Base-by-base conservation (phyloP, 2,888 invertebrate species). In the Drosophila austrosaltans region DNA sequence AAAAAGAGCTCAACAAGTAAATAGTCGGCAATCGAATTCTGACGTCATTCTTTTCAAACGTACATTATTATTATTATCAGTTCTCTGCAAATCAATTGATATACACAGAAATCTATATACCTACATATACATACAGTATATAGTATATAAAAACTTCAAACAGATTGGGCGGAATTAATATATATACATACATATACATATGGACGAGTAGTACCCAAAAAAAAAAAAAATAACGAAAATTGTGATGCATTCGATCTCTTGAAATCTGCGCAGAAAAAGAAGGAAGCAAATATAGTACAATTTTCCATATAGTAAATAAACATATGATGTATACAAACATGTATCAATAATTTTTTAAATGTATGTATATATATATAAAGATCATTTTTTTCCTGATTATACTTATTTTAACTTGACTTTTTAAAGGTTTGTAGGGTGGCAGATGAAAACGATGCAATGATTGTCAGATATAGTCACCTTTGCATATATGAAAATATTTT, bases 1-100 rank as follows among this genome's bases (percentile, higher is more conserved):
- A 36, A 25, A 48, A 25, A 10, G 22, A 48, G 22, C 22, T 48
- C 48, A 48, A 48, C 48, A 48, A 48, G 48, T 48, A 48, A 32
- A 62, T 53, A n/a, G 22, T 30, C 32, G 54, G 25, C n/a, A 63
- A 62, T 30, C 48, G 48, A 22, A 42, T 25, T 48, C 22, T 48
- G 48, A 48, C 48, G 48, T 48, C 48, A 48, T 48, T 48, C 48
- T 48, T 48, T 48, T 48, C 10, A 25, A 25, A 22, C 48, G 48
- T 25, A 48, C 48, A 48, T 48, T 48, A 48, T 48, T 48, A 22
- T 48, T 25, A 48, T 25, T 48, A 48, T 48, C 25, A 48, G 48
- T 48, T 25, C 25, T 48, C 48, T 48, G 48, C 48, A 25, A 48
- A 48, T 48, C 22, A 48, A 48, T 48, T 48, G 48, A 48, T 48